Evolutionary conservation across 2,797 vertebrate species (phyloP).

Genomic region (Channallabes apus): DNA sequence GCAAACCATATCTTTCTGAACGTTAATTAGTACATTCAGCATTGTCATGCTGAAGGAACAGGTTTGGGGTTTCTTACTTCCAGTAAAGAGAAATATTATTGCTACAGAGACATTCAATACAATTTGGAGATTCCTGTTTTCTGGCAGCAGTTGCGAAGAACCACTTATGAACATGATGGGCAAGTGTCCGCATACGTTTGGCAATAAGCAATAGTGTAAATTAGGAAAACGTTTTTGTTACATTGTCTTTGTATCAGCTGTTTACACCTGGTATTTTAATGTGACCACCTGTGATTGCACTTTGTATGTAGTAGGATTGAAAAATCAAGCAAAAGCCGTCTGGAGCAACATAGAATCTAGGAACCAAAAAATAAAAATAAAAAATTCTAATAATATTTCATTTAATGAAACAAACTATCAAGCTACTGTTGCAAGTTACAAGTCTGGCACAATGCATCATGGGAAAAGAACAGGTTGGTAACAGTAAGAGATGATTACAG

Average conservation of each 20-base stretch:
- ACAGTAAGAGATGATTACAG: background rate
- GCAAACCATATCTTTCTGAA: background rate
- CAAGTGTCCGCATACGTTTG: background rate
- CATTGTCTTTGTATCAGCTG: background rate
- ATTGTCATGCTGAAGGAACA: background rate
- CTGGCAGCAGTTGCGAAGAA: background rate
- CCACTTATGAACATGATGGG: background rate
- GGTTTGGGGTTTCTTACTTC: background rate
- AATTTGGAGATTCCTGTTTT: background rate
- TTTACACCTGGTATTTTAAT: background rate
- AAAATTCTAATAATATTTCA: no score
- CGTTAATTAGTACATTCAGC: background rate
- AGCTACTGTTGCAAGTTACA: background rate
- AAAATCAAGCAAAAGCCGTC: background rate
- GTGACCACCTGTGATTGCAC: background rate
- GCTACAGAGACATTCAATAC: background rate
- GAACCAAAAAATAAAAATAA: background rate
- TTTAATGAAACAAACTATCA: background rate
- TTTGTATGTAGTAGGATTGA: background rate
- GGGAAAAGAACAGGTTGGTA: background rate
- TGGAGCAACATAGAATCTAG: background rate
- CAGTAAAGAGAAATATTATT: background rate
- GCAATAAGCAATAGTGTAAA: background rate
- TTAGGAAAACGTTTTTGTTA: background rate
- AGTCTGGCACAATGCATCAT: background rate